phyloP scores from a whole-genome alignment of 1,140 invertebrate species.

The Psilanteris sp. region DNA sequence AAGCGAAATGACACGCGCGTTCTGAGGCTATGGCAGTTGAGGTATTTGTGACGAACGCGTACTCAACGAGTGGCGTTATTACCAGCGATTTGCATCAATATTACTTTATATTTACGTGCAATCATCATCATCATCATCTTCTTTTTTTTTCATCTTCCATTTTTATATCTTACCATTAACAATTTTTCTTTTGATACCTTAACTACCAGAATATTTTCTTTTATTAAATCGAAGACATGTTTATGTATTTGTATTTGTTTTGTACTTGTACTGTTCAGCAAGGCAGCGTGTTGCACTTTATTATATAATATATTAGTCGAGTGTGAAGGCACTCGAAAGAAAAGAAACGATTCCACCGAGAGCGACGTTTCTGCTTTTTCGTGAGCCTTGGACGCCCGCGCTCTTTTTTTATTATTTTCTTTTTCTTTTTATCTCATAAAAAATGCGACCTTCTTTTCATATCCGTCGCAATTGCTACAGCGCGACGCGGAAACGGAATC shows the following conservation, averaged over 20 bases:
- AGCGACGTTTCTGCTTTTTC: constrained; percentile 39
- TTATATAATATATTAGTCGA: constrained; percentile 78
- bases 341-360: constrained; percentile 46
- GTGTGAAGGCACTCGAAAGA: constrained; percentile 74
- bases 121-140: constrained; percentile 60
- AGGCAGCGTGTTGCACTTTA: constrained; percentile 81
- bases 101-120: constrained; percentile 42
- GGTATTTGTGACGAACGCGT: constrained; percentile 74
- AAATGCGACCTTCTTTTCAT: constrained; percentile 26
- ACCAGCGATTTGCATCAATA: constrained; percentile 63
- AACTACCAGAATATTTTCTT: constrained; percentile 78
- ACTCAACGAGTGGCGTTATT: constrained; percentile 51
- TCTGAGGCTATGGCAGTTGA: constrained; percentile 76
- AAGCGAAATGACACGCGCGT: constrained; percentile 31
- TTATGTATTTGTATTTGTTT: constrained; percentile 80
- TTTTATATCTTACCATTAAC: constrained; percentile 72
- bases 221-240: constrained; percentile 79
- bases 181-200: constrained; percentile 72
- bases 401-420: constrained; percentile 13
- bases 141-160: constrained; percentile 45
- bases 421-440: constrained; percentile 1
- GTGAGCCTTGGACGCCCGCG: constrained; percentile 28
- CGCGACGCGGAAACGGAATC: constrained; percentile 48
- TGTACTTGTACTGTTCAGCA: constrained; percentile 81
- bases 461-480: too few relatives aligned